These are phyloP conservation scores for Phenganax subtilis DNA, from an alignment of 92 coral and sea anemone species.

Conservation along the genomic window DNA sequence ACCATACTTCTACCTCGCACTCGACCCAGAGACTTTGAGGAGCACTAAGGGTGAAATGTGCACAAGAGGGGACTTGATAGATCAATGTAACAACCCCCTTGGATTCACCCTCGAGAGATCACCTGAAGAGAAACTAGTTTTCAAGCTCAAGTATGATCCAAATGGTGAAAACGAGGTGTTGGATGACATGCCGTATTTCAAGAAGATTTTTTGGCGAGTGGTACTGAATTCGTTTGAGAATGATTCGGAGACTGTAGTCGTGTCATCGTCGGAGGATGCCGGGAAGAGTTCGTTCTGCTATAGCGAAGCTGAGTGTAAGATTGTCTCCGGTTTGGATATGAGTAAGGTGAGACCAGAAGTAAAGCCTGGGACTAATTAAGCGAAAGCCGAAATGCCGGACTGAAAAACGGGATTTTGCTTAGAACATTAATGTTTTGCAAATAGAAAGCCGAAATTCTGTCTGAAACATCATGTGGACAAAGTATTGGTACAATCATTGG, in stretches of 20 bases:
- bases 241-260: slow-evolving; percentile 59
- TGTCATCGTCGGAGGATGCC: slow-evolving; percentile 74
- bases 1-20: slow-evolving; percentile 85
- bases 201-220: slow-evolving; percentile 79
- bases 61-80: slow-evolving; percentile 53
- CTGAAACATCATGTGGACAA: too few relatives aligned
- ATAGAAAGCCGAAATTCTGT: too few relatives aligned
- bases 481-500: too few relatives aligned
- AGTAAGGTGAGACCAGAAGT: slow-evolving; percentile 56
- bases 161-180: slow-evolving; percentile 58
- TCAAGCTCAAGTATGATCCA: slow-evolving; percentile 78
- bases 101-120: slow-evolving; percentile 54
- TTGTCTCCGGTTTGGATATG: slow-evolving; percentile 60
- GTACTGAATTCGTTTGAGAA: slow-evolving; percentile 72
- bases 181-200: slow-evolving; percentile 88
- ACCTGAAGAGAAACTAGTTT: slow-evolving; percentile 61
- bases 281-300: slow-evolving; percentile 87
- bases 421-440: too few relatives aligned
- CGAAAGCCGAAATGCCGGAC: too few relatives aligned
- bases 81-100: slow-evolving; percentile 58
- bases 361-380: not conserved
- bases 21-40: slow-evolving; percentile 71
- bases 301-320: slow-evolving; percentile 74
- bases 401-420: too few relatives aligned
- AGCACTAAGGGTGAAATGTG: slow-evolving; percentile 66